phyloP scores from a whole-genome alignment of 2,797 vertebrate species.

The Botia almorhae region DNA sequence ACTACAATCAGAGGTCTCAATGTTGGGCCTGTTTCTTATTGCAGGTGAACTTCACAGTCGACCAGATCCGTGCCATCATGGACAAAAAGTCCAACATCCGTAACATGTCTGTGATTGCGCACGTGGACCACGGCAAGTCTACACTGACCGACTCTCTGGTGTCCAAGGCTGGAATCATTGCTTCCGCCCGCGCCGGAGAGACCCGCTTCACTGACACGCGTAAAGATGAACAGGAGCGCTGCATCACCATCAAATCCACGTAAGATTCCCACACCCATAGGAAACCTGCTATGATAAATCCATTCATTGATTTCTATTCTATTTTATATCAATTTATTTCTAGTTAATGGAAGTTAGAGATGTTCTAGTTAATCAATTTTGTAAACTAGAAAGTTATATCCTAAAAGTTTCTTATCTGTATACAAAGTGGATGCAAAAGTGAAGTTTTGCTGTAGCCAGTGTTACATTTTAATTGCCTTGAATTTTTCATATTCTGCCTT shows the following conservation, averaged over 20 bases:
- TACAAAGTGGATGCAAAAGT: too few species aligned
- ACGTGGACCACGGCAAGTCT: conserved; percentile 96
- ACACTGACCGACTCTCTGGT: conserved; percentile 94
- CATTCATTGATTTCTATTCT: too few species aligned
- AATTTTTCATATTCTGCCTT: too few species aligned
- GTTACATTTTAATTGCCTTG: too few species aligned
- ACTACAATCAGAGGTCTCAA: too few species aligned
- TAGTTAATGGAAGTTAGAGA: too few species aligned
- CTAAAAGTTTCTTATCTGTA: too few species aligned
- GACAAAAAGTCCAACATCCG: conserved; percentile 98
- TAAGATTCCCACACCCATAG: conserved; percentile 67
- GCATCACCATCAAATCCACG: conserved; percentile 98
- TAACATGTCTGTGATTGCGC: conserved; percentile 98
- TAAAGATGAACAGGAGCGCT: conserved; percentile 96
- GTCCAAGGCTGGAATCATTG: conserved; percentile 96
- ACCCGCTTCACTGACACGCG: conserved; percentile 94
- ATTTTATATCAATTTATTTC: too few species aligned
- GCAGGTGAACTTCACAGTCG: conserved; percentile 97
- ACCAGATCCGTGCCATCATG: conserved; percentile 98
- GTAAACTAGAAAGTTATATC: too few species aligned
- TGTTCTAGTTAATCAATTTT: too few species aligned
- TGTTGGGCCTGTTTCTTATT: background rate
- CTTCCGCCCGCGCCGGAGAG: conserved; percentile 89
- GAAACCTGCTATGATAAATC: background rate
- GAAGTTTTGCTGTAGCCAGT: too few species aligned